These are phyloP conservation scores for Motacilla tschutschensis DNA, from an alignment of 2,113 vertebrate genomes.

Conservation along the genomic window DNA sequence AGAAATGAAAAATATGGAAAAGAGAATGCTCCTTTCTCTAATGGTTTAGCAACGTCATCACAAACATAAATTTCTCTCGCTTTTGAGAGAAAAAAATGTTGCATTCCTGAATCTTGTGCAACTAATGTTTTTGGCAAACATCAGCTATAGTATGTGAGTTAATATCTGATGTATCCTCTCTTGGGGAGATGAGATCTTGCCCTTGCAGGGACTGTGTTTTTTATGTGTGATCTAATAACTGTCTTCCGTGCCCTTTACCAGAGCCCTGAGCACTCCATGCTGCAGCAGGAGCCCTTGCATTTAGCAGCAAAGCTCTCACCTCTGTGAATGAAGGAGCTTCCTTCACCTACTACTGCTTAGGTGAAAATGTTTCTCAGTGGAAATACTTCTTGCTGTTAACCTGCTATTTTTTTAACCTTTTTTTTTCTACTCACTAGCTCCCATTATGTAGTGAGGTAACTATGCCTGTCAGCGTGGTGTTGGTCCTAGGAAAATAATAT, in stretches of 20 bases:
- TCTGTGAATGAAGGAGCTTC: background rate
- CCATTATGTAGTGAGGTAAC: background rate
- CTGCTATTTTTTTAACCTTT: background rate
- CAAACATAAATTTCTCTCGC: slow-evolving; percentile 45
- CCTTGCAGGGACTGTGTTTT: background rate
- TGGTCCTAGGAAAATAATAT: background rate
- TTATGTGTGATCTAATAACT: background rate
- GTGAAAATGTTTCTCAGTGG: background rate
- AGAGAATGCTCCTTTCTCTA: slow-evolving; percentile 16
- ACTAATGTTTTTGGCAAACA: slow-evolving; percentile 42
- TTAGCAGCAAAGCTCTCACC: background rate
- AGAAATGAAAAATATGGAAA: background rate
- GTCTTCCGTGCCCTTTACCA: background rate
- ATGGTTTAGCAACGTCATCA: slow-evolving; percentile 19
- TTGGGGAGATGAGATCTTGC: slow-evolving; percentile 38
- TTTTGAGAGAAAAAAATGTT: slow-evolving; percentile 31
- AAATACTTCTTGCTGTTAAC: background rate
- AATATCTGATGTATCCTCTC: slow-evolving; percentile 44
- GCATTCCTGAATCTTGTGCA: slow-evolving; percentile 57
- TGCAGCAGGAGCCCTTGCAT: background rate
- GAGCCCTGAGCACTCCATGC: background rate
- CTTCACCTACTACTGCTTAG: background rate
- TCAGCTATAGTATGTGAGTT: slow-evolving; percentile 27
- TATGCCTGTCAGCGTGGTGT: background rate
- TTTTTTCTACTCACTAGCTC: background rate